phyloP scores from a whole-genome alignment of 2,797 vertebrate species.

The Loris lydekkerianus region DNA sequence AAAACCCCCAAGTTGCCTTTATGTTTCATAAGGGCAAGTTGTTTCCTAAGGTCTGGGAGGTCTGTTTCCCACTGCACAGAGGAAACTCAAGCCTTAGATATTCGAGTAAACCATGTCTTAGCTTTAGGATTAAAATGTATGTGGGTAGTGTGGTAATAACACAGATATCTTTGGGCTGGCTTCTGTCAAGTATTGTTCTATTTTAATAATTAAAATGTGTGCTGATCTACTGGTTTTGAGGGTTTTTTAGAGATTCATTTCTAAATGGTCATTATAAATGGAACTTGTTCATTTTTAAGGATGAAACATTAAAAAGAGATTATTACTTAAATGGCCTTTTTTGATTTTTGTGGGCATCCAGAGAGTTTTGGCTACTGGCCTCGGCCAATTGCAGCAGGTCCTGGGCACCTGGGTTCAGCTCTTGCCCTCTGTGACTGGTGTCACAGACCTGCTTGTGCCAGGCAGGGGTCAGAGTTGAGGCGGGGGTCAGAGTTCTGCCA shows the following conservation, averaged over 20 bases:
- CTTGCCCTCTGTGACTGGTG: not conserved
- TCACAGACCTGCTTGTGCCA: not conserved
- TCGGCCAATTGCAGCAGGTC: not conserved
- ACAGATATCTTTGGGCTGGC: too few relatives aligned
- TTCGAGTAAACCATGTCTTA: not conserved
- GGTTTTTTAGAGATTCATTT: not conserved
- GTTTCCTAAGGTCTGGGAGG: not conserved
- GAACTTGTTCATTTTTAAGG: not conserved
- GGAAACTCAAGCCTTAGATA: not conserved
- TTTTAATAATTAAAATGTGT: not conserved
- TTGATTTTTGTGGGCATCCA: not conserved
- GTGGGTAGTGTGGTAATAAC: not conserved
- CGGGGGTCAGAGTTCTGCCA: not conserved
- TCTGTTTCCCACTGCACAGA: not conserved
- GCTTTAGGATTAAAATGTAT: not conserved
- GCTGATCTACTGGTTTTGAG: not conserved
- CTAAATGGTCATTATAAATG: not conserved
- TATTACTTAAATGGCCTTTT: not conserved
- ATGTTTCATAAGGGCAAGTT: not conserved
- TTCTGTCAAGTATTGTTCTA: not conserved
- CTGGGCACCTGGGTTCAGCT: not conserved
- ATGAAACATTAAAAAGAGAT: not conserved
- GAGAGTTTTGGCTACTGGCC: too few relatives aligned
- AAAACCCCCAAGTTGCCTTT: not conserved
- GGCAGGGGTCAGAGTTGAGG: too few relatives aligned